phyloP scores from a whole-genome alignment of 2,113 vertebrate species.

The Cynocephalus volans region DNA sequence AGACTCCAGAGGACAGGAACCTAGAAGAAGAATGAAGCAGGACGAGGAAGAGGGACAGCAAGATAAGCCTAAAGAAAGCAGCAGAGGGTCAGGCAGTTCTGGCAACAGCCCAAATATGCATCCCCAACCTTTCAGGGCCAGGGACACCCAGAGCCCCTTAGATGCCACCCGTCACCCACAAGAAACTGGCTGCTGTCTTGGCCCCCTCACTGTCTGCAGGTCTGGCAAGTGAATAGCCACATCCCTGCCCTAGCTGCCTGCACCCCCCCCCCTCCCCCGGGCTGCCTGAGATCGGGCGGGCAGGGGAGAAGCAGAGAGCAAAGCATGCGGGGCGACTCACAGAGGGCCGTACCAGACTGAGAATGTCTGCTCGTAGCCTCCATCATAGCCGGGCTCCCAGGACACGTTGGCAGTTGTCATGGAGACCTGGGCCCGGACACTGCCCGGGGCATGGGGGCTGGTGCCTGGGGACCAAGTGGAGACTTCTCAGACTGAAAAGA shows the following conservation, averaged over 20 bases:
- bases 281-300: slow-evolving; percentile 73
- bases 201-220: background rate
- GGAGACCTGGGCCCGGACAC: slow-evolving; percentile 94
- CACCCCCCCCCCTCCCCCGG: slow-evolving; percentile 48
- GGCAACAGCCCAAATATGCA: background rate
- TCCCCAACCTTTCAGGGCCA: background rate
- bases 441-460: slow-evolving; percentile 97
- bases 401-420: slow-evolving; percentile 98
- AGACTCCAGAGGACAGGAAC: background rate
- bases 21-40: background rate
- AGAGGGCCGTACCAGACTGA: slow-evolving; percentile 99
- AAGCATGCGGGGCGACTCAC: slow-evolving; percentile 99
- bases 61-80: background rate
- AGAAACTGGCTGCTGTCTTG: background rate
- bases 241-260: background rate
- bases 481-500: slow-evolving; percentile 58
- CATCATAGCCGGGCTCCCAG: slow-evolving; percentile 99
- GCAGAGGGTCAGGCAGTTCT: background rate
- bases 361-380: slow-evolving; percentile 99
- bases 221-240: background rate
- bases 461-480: slow-evolving; percentile 91
- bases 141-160: background rate
- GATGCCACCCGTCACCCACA: background rate
- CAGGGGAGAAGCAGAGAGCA: slow-evolving; percentile 95
- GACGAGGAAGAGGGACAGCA: background rate